Conservation (phyloP, 2,113 vertebrate species). For the Hemichromis elongatus region DNA sequence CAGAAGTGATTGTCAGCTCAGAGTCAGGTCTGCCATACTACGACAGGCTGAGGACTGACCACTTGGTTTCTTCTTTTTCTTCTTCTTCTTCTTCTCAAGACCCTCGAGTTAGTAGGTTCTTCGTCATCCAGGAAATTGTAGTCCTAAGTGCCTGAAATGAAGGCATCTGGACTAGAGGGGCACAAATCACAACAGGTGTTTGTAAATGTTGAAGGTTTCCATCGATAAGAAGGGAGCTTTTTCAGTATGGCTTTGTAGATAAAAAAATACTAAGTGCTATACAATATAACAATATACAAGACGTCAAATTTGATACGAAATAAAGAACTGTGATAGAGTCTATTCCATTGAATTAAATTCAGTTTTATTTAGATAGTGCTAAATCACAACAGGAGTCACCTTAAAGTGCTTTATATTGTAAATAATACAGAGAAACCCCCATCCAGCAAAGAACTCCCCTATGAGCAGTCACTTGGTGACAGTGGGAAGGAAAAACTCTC, state of each 20-base stretch:
- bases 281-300: neutral
- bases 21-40: neutral
- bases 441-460: neutral
- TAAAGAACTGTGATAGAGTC: neutral
- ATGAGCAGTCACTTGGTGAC: neutral
- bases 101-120: neutral
- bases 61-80: neutral
- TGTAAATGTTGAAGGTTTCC: neutral
- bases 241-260: neutral
- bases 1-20: neutral
- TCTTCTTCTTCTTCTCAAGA: neutral
- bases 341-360: neutral
- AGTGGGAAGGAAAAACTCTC: neutral
- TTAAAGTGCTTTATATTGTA: neutral
- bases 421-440: neutral
- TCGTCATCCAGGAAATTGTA: neutral
- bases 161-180: accelerated
- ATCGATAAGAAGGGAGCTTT: neutral
- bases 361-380: neutral
- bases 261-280: neutral
- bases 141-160: neutral
- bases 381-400: neutral
- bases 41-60: neutral
- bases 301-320: neutral
- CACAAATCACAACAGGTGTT: neutral